Conservation (phyloP, 2,797 vertebrate genomes). For the Acipenser oxyrinchus region DNA sequence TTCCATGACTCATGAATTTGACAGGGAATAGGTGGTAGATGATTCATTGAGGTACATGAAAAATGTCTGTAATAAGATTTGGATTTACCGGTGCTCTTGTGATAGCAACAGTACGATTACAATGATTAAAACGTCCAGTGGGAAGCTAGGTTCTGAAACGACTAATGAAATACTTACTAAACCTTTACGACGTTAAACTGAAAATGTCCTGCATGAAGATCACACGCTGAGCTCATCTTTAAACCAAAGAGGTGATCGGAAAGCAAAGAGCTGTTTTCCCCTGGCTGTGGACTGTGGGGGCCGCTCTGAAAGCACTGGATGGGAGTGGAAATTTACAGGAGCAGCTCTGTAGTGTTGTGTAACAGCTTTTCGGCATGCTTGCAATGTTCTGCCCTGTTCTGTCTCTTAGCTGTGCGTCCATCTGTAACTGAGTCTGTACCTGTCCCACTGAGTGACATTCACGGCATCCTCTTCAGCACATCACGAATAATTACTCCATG, state of each 20-base stretch:
- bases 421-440: conserved; percentile 33
- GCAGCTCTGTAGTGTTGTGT: conserved; percentile 23
- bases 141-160: too few relatives aligned
- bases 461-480: conserved; percentile 16
- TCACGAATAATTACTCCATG: conserved; percentile 24
- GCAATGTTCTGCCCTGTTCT: conserved; percentile 24
- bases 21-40: conserved; percentile 62
- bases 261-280: neutral
- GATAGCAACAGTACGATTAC: conserved; percentile 50
- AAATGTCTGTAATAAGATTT: conserved; percentile 43
- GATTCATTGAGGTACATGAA: conserved; percentile 51
- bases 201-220: too few relatives aligned
- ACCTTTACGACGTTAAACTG: too few relatives aligned
- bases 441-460: conserved; percentile 27
- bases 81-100: conserved; percentile 38
- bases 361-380: conserved; percentile 20
- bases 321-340: conserved; percentile 31
- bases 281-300: conserved; percentile 6
- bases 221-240: too few relatives aligned
- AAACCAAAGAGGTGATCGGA: neutral
- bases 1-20: conserved; percentile 44
- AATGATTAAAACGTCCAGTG: conserved; percentile 18
- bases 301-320: conserved; percentile 29
- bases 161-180: too few relatives aligned
- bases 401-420: conserved; percentile 28